Percentiles rank a stretch among this genome's conserved stretches.
Evolutionary conservation across 2,797 vertebrate genomes (phyloP).

Genomic region (Acipenser transmontanus): DNA sequence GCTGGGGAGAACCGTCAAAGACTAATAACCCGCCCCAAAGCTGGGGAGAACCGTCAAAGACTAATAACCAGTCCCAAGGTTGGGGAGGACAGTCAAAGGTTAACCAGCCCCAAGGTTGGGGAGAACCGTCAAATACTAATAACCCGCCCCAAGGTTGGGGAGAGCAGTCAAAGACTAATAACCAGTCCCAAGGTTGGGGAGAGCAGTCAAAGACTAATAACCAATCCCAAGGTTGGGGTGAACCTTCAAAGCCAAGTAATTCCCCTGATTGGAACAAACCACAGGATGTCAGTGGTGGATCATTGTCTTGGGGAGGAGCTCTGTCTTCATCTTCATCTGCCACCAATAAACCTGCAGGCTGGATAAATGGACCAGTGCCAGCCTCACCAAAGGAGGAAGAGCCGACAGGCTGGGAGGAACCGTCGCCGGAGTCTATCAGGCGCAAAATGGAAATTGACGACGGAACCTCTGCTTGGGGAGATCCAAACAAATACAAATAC

Average conservation of each 20-base stretch:
- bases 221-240: slow-evolving; percentile 35
- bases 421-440: slow-evolving; percentile 87
- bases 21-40: slow-evolving; percentile 63
- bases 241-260: slow-evolving; percentile 42
- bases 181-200: slow-evolving; percentile 73
- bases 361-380: slow-evolving; percentile 82
- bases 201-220: slow-evolving; percentile 63
- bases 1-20: slow-evolving; percentile 80
- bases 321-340: slow-evolving; percentile 50
- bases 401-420: slow-evolving; percentile 90
- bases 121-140: slow-evolving; percentile 64
- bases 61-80: slow-evolving; percentile 60
- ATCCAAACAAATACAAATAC: slow-evolving; percentile 82
- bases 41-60: slow-evolving; percentile 73
- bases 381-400: slow-evolving; percentile 69
- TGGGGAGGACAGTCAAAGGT: slow-evolving; percentile 75
- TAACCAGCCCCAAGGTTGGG: slow-evolving; percentile 13
- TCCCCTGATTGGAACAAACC: slow-evolving; percentile 72
- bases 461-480: slow-evolving; percentile 93
- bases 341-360: slow-evolving; percentile 73
- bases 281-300: slow-evolving; percentile 48
- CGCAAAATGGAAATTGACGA: slow-evolving; percentile 95
- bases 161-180: slow-evolving; percentile 60
- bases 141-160: slow-evolving; percentile 71
- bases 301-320: slow-evolving; percentile 59